phyloP scores from a whole-genome alignment of 2,797 vertebrate genomes.

The Esox lucius region DNA sequence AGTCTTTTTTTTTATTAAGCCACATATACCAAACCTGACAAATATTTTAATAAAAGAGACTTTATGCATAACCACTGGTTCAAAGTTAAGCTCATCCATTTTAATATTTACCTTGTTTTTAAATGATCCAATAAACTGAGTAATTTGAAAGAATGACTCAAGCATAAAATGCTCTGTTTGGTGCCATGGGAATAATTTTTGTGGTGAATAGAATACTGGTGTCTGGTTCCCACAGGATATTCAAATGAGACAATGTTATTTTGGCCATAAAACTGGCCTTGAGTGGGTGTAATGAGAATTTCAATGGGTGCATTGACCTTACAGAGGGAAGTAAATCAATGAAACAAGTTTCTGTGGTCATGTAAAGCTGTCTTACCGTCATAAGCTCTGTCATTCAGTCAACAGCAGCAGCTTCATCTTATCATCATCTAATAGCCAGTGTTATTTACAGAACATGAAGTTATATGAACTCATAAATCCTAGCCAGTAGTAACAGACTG shows the following conservation, averaged over 20 bases:
- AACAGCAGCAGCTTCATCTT: neutral
- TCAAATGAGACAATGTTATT: neutral
- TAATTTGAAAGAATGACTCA: neutral
- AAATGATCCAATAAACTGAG: neutral
- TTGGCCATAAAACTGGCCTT: neutral
- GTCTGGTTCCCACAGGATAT: neutral
- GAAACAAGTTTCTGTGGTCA: neutral
- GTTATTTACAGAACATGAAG: neutral
- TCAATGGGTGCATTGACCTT: neutral
- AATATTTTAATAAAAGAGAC: too few relatives aligned
- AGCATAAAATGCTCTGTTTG: neutral
- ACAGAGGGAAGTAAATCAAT: slow-evolving; percentile 6
- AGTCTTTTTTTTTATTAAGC: too few relatives aligned
- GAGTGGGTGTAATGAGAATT: neutral
- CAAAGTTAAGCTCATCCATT: too few relatives aligned
- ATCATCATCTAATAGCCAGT: neutral
- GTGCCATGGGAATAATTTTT: neutral
- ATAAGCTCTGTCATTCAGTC: neutral
- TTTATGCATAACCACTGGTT: too few relatives aligned
- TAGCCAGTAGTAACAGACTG: neutral
- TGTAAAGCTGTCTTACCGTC: neutral
- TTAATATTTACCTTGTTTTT: too few relatives aligned
- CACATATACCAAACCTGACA: too few relatives aligned
- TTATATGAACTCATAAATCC: neutral
- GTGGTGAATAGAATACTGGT: neutral